A percentile compares a stretch with the other conserved stretches of the same genome.
These are phyloP conservation scores for Diogma glabrata DNA, from an alignment of 2,888 invertebrate genomes.

Conservation along the genomic window DNA sequence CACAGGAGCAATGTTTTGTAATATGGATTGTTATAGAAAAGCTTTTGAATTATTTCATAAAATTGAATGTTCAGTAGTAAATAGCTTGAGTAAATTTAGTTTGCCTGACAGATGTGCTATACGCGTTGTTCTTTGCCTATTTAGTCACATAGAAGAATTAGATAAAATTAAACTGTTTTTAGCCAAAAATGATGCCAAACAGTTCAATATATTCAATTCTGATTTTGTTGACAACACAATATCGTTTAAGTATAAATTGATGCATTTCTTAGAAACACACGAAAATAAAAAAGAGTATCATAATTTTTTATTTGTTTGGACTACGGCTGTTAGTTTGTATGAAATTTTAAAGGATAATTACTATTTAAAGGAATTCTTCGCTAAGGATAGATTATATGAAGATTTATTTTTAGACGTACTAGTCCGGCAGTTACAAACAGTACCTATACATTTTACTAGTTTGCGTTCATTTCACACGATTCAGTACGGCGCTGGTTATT, in stretches of 20 bases:
- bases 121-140: slow-evolving; percentile 42
- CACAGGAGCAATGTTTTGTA: slow-evolving; percentile 35
- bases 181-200: neutral
- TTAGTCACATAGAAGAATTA: slow-evolving; percentile 29
- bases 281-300: slow-evolving; percentile 46
- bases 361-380: slow-evolving; percentile 35
- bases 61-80: slow-evolving; percentile 61
- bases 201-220: slow-evolving; percentile 29
- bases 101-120: too few relatives aligned
- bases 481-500: slow-evolving; percentile 47
- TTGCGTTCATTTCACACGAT: slow-evolving; percentile 44
- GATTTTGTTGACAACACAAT: slow-evolving; percentile 24
- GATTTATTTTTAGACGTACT: slow-evolving; percentile 49
- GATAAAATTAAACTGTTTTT: slow-evolving; percentile 27
- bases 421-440: slow-evolving; percentile 65
- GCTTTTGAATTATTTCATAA: slow-evolving; percentile 61
- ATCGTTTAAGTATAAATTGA: slow-evolving; percentile 41
- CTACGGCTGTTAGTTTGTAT: slow-evolving; percentile 50
- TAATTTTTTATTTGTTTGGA: slow-evolving; percentile 65
- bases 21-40: slow-evolving; percentile 31
- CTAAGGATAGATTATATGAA: slow-evolving; percentile 30
- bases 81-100: slow-evolving; percentile 54
- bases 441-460: slow-evolving; percentile 77
- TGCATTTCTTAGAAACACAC: slow-evolving; percentile 59
- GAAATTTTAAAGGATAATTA: slow-evolving; percentile 48